These are phyloP conservation scores for Cryptomyrus ogoouensis DNA, from an alignment of 2,113 vertebrate genomes.

Conservation along the genomic window DNA sequence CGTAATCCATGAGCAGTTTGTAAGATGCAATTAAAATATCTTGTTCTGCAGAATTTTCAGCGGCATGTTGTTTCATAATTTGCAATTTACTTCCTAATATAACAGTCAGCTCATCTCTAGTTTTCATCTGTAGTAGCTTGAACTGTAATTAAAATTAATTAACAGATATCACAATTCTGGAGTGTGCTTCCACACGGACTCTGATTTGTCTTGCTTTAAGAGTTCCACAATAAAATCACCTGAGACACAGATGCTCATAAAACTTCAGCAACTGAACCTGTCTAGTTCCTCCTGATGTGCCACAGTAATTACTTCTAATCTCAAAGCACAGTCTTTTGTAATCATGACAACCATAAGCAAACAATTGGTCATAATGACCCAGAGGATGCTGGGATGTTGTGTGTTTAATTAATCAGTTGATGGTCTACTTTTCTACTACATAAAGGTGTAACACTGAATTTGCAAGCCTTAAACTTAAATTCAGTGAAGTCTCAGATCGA, in stretches of 20 bases:
- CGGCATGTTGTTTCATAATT: background rate
- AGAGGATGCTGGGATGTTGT: background rate
- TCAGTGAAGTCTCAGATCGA: background rate
- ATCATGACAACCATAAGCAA: background rate
- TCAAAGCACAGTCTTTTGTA: background rate
- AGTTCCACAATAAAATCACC: background rate
- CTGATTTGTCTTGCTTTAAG: background rate
- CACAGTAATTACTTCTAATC: background rate
- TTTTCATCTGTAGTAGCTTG: background rate
- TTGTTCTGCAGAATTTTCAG: background rate
- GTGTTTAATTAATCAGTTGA: background rate
- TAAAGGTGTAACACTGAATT: background rate
- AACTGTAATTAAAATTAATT: conserved; percentile 9
- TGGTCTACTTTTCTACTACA: background rate
- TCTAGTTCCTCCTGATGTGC: background rate
- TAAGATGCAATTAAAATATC: background rate
- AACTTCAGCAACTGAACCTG: background rate
- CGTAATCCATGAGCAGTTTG: background rate
- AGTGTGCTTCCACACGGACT: background rate
- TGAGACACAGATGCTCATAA: background rate
- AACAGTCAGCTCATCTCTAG: background rate
- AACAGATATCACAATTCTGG: background rate
- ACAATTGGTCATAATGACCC: background rate
- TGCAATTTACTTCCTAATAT: background rate
- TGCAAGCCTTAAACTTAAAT: background rate